Percentiles rank a stretch among this genome's conserved stretches.
Conservation (phyloP, 2,888 invertebrate genomes). For the Drosophila seclusa region DNA sequence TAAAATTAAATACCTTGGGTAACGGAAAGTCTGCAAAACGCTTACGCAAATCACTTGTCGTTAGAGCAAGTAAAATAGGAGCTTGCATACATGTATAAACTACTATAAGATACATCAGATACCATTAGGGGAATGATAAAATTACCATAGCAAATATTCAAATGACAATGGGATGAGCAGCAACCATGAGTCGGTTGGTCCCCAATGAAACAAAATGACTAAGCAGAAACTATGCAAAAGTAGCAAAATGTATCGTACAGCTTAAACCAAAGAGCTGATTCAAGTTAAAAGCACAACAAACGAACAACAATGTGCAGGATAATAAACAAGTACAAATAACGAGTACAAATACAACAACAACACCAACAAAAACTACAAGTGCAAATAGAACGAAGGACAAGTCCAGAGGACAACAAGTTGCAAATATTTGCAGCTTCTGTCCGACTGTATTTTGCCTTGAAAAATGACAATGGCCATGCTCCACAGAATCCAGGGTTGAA, state of each 20-base stretch:
- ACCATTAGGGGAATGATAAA: conserved; percentile 46
- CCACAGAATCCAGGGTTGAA: conserved; percentile 1
- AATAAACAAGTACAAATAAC: conserved; percentile 69
- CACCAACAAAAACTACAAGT: conserved; percentile 11
- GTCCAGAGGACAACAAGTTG: conserved; percentile 66
- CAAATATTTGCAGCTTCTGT: conserved; percentile 65
- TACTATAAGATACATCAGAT: conserved; percentile 28
- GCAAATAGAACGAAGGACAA: conserved; percentile 32
- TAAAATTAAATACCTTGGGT: not conserved
- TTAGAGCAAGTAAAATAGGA: not conserved
- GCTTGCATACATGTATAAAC: not conserved
- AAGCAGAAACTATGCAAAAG: conserved; percentile 56
- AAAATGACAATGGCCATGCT: conserved; percentile 52
- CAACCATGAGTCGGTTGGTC: conserved; percentile 13
- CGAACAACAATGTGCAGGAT: conserved; percentile 67
- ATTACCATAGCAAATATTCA: conserved; percentile 42
- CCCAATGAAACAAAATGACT: conserved; percentile 34
- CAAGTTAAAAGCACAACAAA: conserved; percentile 71
- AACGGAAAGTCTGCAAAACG: not conserved
- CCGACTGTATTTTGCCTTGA: conserved; percentile 62
- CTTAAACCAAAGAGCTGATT: conserved; percentile 73
- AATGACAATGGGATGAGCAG: conserved; percentile 29
- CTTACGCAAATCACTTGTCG: not conserved
- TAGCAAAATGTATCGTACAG: conserved; percentile 64
- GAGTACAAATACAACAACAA: conserved; percentile 21